Conservation (phyloP, 1,140 invertebrate species). For the Plutomurus gul region DNA sequence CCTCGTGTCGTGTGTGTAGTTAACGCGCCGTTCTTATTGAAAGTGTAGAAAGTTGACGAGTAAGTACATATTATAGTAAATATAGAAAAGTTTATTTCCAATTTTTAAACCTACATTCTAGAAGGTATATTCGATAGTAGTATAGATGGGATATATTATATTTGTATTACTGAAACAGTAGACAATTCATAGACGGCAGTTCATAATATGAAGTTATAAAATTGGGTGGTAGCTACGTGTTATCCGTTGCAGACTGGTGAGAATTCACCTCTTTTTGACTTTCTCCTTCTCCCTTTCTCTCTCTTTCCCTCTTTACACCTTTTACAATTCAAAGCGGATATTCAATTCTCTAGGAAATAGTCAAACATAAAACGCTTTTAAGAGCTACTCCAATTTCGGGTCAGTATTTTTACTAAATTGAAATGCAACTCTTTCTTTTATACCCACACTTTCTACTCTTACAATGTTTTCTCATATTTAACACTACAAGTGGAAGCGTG, state of each 20-base stretch:
- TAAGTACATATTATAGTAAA: no score
- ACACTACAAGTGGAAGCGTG: no score
- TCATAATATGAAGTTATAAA: neutral
- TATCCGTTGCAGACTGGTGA: neutral
- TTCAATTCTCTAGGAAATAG: constrained; percentile 18
- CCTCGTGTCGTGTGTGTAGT: no score
- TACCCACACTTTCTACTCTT: neutral
- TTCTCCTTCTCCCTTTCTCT: neutral
- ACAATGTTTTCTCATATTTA: no score
- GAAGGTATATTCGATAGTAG: no score
- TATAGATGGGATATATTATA: no score
- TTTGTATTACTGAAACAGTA: no score
- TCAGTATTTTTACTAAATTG: constrained; percentile 4
- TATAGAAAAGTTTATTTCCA: no score
- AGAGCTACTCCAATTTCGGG: neutral
- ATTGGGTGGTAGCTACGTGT: neutral
- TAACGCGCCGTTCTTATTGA: no score
- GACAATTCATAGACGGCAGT: no score
- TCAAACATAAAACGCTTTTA: constrained; percentile 4
- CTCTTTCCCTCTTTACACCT: neutral
- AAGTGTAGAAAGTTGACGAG: no score
- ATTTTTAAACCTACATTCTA: no score
- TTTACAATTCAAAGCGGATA: constrained; percentile 22
- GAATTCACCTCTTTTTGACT: neutral
- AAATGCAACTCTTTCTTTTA: constrained; percentile 22